Evolutionary conservation across 2,888 invertebrate genomes (phyloP).

Genomic region (Aelia acuminata): DNA sequence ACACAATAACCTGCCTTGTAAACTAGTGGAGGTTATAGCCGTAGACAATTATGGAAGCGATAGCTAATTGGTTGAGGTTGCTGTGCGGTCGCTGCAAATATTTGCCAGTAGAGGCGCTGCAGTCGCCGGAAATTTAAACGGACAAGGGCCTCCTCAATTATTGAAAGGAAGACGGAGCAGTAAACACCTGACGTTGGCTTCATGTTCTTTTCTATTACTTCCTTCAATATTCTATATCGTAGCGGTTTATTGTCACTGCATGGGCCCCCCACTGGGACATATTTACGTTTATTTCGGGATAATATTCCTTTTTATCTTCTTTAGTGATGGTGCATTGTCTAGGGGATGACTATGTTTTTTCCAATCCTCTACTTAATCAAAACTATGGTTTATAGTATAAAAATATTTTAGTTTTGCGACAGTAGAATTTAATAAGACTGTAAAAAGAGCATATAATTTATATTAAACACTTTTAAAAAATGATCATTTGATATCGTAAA

Average conservation of each 20-base stretch:
- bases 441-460: too few species aligned
- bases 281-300: neutral
- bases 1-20: neutral
- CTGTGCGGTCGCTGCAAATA: conserved; percentile 3
- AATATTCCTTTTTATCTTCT: neutral
- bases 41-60: conserved; percentile 6
- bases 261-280: neutral
- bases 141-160: conserved; percentile 50
- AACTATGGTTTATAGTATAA: too few species aligned
- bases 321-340: too few species aligned
- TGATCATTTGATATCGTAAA: too few species aligned
- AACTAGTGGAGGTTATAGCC: neutral
- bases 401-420: too few species aligned
- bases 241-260: conserved; percentile 37
- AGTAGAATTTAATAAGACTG: too few species aligned
- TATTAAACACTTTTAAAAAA: too few species aligned
- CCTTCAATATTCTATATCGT: conserved; percentile 12
- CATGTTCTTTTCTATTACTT: conserved; percentile 19
- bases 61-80: conserved; percentile 3
- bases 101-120: neutral
- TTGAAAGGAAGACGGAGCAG: conserved; percentile 40
- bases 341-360: too few species aligned
- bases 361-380: too few species aligned
- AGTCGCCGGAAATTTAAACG: conserved; percentile 48
- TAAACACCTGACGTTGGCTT: conserved; percentile 55